Evolutionary conservation across 23 tunicate species (phyloP).

Genomic region (Botrylloides violaceus): DNA sequence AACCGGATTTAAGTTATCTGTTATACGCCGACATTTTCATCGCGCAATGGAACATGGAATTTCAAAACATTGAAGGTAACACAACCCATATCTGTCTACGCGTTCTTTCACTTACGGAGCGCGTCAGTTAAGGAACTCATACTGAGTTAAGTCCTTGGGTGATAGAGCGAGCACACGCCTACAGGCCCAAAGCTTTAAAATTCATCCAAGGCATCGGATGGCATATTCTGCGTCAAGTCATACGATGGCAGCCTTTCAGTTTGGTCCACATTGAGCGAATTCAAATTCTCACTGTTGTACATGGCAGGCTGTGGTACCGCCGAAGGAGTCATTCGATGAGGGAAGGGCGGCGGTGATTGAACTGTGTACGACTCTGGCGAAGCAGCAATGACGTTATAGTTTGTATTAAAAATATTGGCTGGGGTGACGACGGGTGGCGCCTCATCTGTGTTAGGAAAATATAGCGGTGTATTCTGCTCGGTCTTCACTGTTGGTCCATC

Average conservation of each 20-base stretch:
- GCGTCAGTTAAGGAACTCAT: too few species aligned
- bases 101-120: too few species aligned
- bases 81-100: too few species aligned
- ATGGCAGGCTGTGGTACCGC: not conserved
- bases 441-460: not conserved
- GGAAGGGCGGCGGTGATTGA: not conserved
- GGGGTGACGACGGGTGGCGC: not conserved
- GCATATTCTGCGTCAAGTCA: not conserved
- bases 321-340: not conserved
- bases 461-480: not conserved
- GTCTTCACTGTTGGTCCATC: not conserved
- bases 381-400: not conserved
- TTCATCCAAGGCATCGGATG: not conserved
- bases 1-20: too few species aligned
- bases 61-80: too few species aligned
- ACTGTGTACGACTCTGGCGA: not conserved
- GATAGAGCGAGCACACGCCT: too few species aligned
- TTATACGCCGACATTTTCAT: too few species aligned
- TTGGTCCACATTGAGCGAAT: not conserved
- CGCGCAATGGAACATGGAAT: too few species aligned
- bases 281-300: not conserved
- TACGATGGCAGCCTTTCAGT: not conserved
- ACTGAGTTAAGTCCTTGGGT: too few species aligned
- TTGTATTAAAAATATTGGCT: not conserved
- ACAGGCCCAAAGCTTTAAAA: too few species aligned